Conservation (phyloP, 2,113 vertebrate genomes). For the Zapus hudsonius region DNA sequence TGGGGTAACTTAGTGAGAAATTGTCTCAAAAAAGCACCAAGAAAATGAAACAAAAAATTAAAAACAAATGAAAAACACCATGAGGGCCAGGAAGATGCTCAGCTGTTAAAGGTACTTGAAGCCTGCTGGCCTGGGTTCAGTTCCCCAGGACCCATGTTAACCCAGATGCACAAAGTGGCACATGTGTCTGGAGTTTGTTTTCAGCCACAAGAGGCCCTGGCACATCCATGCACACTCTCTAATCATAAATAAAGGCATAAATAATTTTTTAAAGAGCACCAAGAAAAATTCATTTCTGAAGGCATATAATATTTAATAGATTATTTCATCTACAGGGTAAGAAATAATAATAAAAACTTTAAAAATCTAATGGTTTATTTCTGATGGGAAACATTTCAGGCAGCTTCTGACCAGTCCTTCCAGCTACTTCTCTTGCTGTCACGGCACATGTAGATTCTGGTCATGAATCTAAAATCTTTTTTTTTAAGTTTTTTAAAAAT, state of each 20-base stretch:
- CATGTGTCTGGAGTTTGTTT: no score
- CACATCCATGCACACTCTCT: no score
- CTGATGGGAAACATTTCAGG: neutral
- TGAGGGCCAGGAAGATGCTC: no score
- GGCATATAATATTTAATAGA: neutral
- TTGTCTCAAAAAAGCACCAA: neutral
- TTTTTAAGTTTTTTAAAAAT: neutral
- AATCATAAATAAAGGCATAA: no score
- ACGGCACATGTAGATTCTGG: neutral
- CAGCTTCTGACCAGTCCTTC: neutral
- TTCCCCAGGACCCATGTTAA: no score
- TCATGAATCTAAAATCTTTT: neutral
- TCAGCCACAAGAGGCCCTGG: no score
- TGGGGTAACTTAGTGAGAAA: neutral
- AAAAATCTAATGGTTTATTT: neutral
- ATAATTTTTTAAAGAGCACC: no score
- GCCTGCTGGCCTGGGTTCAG: no score
- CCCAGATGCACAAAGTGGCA: no score
- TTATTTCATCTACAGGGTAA: neutral
- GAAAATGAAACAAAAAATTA: no score
- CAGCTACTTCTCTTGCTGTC: neutral
- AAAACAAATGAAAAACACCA: neutral
- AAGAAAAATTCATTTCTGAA: neutral
- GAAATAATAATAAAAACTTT: neutral
- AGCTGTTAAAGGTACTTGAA: no score